Base-by-base conservation (phyloP, 2,888 invertebrate genomes). In the Scaptomyza cyrtandrae region DNA sequence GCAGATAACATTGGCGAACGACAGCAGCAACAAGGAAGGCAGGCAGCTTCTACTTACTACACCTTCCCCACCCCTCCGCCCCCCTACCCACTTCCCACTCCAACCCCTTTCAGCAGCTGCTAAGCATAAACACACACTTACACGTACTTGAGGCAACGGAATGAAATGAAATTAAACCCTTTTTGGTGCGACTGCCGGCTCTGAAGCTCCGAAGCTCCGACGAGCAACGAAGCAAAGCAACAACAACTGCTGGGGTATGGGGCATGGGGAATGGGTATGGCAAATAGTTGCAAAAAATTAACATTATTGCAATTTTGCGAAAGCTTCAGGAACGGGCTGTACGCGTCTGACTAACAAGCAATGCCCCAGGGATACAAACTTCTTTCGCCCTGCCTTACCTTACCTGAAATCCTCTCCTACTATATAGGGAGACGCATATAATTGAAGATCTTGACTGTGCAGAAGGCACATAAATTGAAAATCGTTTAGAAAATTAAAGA, bases 91-190 rank as follows among this genome's bases (percentile, higher is more conserved):
- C 9, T 27, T 10, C 11, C 39, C 24, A 3, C 7, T 29, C 29
- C 6, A 27, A 7, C 29, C 41, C 5, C 39, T 19, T 11, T 31
- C 61, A 39, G 48, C 71, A 59, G 63, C 76, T 86, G 88, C 73
- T 63, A 61, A 63, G 65, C 88, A 83, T 83, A 86, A 83, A 86
- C 88, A 83, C 83, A 83, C 88, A 83, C 83, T 88, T 82, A 83
- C 83, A 88, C 88, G 80, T 85, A 85, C 81, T 77, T 86, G 83
- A 49, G 67, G 73, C 69, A 71, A 69, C 68, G 83, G 63, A 54
- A 70, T 76, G 70, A 85, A 86, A 86, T 89, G 86, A 86, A 86
- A 86, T 89, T 89, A 86, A 86, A 86, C 89, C 89, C 88, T 86
- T 84, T 86, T 89, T 62, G 88, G 75, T 27, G 52, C 65, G 84